phyloP scores from a whole-genome alignment of 1,140 invertebrate species.

The Papilio machaon region DNA sequence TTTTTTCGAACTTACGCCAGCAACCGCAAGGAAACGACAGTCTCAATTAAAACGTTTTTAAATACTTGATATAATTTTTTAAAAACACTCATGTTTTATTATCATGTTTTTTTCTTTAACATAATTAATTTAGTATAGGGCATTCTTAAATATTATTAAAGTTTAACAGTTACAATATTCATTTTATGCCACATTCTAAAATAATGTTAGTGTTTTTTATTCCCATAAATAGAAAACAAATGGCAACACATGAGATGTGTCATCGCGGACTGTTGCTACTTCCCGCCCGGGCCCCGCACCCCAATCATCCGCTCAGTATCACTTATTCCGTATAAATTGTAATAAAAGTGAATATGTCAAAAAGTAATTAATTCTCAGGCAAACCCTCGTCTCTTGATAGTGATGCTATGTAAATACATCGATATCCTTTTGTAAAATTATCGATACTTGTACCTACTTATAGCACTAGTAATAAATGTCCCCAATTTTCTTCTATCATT shows the following conservation, averaged over 20 bases:
- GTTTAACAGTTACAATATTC: too few relatives aligned
- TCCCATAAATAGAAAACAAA: neutral
- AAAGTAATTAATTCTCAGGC: constrained; percentile 75
- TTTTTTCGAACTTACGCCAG: neutral
- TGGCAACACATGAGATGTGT: constrained; percentile 23
- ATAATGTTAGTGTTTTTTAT: neutral
- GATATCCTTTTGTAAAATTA: neutral
- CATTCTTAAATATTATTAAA: neutral
- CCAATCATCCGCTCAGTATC: constrained; percentile 51
- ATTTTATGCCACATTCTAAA: too few relatives aligned
- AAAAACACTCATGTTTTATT: neutral
- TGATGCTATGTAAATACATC: constrained; percentile 44
- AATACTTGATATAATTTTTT: neutral
- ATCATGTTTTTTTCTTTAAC: neutral
- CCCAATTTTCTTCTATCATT: too few relatives aligned
- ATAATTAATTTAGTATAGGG: neutral
- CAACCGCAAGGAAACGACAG: neutral
- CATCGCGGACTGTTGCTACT: constrained; percentile 1
- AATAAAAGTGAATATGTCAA: constrained; percentile 77
- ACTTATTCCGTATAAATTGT: constrained; percentile 68
- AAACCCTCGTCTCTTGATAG: constrained; percentile 60
- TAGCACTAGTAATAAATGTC: too few relatives aligned
- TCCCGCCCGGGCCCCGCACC: constrained; percentile 33
- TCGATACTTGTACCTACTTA: neutral
- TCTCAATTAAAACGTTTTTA: neutral